Evolutionary conservation across 2,113 vertebrate genomes (phyloP), one percentile per base, ranked within the genome.

Genomic region (Pseudopodoces humilis): DNA sequence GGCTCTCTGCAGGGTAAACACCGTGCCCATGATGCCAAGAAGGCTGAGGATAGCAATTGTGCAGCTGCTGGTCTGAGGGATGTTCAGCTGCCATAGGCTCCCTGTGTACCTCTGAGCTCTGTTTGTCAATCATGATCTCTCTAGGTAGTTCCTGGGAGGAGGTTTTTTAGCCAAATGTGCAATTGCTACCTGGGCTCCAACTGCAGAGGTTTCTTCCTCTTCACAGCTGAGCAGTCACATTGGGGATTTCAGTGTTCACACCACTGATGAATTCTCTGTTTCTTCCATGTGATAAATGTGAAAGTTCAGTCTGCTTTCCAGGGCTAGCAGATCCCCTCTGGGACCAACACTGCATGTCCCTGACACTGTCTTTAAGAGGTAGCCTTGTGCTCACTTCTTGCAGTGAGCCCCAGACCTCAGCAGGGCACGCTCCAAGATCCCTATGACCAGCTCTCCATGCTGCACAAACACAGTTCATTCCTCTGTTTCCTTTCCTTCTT

Each of bases 21-120:
- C 37, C n/a, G 35, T 0, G 0, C 79, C 50, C 71, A 76, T 0
- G 0, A 52, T 33, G n/a, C 49, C 1, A 4, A 8, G 28, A 70
- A 90, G 49, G 62, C 59, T 92, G 83, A 80, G 78, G 59, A 46
- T 70, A 83, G 58, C 59, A 64, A 28, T 64, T 60, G 28, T 39
- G 53, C 75, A 72, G 79, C 43, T 88, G 94, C 67, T 88, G 18
- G 18, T 53, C 50, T 72, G 53, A 20, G 49, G 50, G 59, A 24
- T 41, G 30, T 53, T 65, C 67, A 56, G 82, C 41, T 3, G 6
- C 74, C 3, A 0, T 9, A 43, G 17, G 39, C 12, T 94, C 65
- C 15, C 25, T 41, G 3, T 30, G 15, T 3, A 3, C 30, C 30
- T 80, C 78, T 19, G 35, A n/a, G 30, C 15, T 37, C 63, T 47